Evolutionary conservation across 37 sponge, comb jelly and placozoan species (phyloP), one percentile per base, ranked within the genome.

Genomic region (Ephydatia muelleri): DNA sequence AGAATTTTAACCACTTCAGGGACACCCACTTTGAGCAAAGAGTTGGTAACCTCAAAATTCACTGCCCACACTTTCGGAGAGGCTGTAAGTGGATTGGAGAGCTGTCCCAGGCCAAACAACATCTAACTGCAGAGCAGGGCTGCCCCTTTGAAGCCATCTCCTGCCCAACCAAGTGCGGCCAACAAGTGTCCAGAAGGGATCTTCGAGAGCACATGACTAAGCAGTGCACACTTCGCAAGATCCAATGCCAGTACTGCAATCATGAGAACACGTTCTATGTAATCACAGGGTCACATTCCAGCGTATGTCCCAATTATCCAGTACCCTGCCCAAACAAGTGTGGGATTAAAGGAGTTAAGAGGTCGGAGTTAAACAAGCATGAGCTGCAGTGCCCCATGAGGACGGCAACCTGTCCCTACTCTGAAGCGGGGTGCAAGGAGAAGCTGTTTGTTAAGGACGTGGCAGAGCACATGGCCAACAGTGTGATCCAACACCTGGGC

Each of bases 31-130:
- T 87, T 68, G 80, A 87, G 27, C 88, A 83, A 31, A 68, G 84
- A 13, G 38, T 91, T 5, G 34, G 19, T 23, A 67, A 5, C 11
- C 84, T 91, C 65, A 68, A 76, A 29, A 38, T 91, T 25, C 67
- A 84, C 69, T 91, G 92, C 64, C 84, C 88, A 2, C 85, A 84
- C 37, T 68, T 80, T 74, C 75, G 85, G 75, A 79, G 75, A 13
- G 88, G 88, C n/a, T 91, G 92, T 39, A 87, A 81, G 64, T 83
- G 86, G 88, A 84, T 35, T 2, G 86, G 86, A 22, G 92, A 91
- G 67, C 34, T 87, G 38, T 8, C 39, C 30, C 29, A 5, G 2
- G 39, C 84, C 16, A 82, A 84, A 13, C 25, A 38, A 9, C 92
- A 91, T 38, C 80, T 87, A 30, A 66, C 40, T 0, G 47, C 88